Evolutionary conservation across 2,797 vertebrate species (phyloP), one percentile per base, ranked within the genome.

Genomic region (Podarcis siculus): DNA sequence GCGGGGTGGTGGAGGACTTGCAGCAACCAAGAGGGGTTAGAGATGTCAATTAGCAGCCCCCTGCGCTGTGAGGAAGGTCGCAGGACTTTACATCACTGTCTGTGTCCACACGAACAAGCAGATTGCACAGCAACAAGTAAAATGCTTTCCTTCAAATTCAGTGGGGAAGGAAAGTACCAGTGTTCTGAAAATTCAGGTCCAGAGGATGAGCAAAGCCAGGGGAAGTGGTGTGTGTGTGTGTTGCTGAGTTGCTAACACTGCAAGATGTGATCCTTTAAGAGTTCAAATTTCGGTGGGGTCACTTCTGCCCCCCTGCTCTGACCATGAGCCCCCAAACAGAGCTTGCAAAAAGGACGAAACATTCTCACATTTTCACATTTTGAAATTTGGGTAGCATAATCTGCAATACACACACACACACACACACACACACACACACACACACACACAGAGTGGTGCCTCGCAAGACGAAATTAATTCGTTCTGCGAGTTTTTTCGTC

Each of bases 41-140:
- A 89, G 27, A 89, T 85, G 82, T 15, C 89, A 80, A 88, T 91
- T 4, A 92, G 90, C 90, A 93, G 82, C 64, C 92, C 81, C 80
- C 93, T 78, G 0, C 58, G 90, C 90, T 87, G 88, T 55, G 72
- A 79, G 89, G 49, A 77, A 90, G 85, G 84, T 87, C 45, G 85
- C 81, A 92, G 87, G 87, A 87, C 84, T 69, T 90, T 92, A 91
- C 91, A 92, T 93, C 93, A 19, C 7, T 89, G 87, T 85, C 77
- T 83, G 90, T 37, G 85, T 92, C 94, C 91, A 80, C 69, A 82
- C 86, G 91, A 90, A 86, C 86, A 90, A 93, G 13, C 5, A 30
- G 35, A 49, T 35, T 2, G 25, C 89, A 86, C 86, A 86, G 87
- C 89, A 86, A 91, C 87, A 91, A 88, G 88, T 55, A 87, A 13